Percentiles rank a stretch among this genome's conserved stretches.
Evolutionary conservation across 1,140 invertebrate genomes (phyloP).

Genomic region (Meloidogyne chitwoodi): DNA sequence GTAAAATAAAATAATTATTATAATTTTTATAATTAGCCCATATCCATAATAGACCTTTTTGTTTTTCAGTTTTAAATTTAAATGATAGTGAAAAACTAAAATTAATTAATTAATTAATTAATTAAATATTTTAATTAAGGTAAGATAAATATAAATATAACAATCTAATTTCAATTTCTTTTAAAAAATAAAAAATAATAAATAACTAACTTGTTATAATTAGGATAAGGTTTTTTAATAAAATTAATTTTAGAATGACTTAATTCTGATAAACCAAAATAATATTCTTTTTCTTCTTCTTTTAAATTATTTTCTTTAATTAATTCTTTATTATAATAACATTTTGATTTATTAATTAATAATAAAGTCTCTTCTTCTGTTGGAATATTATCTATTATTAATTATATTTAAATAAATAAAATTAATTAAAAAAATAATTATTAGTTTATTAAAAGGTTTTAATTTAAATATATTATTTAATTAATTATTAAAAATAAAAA

Average conservation of each 20-base stretch:
- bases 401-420: not conserved
- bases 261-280: constrained; percentile 47
- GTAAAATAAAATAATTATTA: constrained; percentile 50
- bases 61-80: constrained; percentile 34
- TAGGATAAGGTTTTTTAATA: constrained; percentile 44
- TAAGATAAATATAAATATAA: too few species aligned
- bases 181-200: constrained; percentile 15
- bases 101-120: constrained; percentile 22
- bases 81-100: constrained; percentile 48
- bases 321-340: not conserved
- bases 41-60: constrained; percentile 51
- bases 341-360: too few species aligned
- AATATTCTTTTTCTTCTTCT: constrained; percentile 25
- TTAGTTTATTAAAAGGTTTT: too few species aligned
- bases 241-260: constrained; percentile 54
- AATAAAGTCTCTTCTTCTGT: not conserved
- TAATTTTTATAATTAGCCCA: constrained; percentile 59
- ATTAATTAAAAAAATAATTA: too few species aligned
- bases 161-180: too few species aligned
- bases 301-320: not conserved
- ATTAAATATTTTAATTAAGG: too few species aligned
- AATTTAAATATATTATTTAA: not conserved
- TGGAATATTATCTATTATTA: not conserved
- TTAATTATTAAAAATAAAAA: too few species aligned
- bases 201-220: constrained; percentile 37